Base-by-base conservation (phyloP, 2,113 vertebrate genomes). In the Notarius lentiginosus region DNA sequence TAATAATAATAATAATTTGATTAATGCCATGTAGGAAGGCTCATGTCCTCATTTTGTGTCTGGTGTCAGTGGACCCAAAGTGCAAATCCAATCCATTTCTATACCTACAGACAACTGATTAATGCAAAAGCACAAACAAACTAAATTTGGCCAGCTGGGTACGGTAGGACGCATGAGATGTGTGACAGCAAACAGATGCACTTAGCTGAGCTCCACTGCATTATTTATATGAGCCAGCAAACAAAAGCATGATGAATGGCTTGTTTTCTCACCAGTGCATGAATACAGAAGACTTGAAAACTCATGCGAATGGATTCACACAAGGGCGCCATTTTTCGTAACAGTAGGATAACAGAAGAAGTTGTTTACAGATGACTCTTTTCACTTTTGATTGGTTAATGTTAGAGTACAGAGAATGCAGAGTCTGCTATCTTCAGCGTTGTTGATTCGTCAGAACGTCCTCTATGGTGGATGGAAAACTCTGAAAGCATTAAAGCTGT, bases 161-260 rank as follows among this genome's bases (percentile, higher is more conserved):
- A 85, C n/a, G 86, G 15, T 66, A 18, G 84, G 20, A 63, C 53
- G 58, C n/a, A 41, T 58, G 81, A 83, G 77, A 88, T 6, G 53
- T 17, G 41, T 72, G 84, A 61, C 34, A 41, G 79, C 82, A 65
- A 80, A 82, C 88, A 81, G 82, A 88, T 72, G 86, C 65, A 83
- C 84, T 82, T 60, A 56, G 80, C 83, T 22, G 73, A 84, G 90
- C 80, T 14, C 82, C 68, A 89, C 79, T 61, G 60, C 84, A 90
- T 92, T 93, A 93, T 94, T 94, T 92, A 91, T 86, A 77, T 72
- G 24, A 61, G 84, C 51, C 27, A 51, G 84, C 58, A 89, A 89
- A 88, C 82, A 81, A 84, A 88, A 86, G 76, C 84, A 55, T 87
- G 82, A 90, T 89, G 89, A 91, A 90, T 84, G 83, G 11, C 83